phyloP scores from a whole-genome alignment of 2,888 invertebrate genomes.

The Sphaerophoria taeniata region DNA sequence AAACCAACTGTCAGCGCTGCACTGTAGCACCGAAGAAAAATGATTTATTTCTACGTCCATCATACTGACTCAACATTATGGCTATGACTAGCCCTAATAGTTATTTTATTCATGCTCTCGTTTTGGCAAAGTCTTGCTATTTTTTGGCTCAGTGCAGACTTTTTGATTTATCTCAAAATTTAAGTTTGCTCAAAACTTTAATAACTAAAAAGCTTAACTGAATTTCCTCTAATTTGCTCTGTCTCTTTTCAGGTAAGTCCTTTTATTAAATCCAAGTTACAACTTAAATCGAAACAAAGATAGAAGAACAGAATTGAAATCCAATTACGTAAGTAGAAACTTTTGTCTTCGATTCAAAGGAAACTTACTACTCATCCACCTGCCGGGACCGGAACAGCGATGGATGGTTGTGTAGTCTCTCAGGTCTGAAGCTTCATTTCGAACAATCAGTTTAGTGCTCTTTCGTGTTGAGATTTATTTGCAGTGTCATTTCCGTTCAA shows the following conservation, averaged over 20 bases:
- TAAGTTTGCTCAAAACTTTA: background rate
- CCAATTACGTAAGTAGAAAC: slow-evolving; percentile 60
- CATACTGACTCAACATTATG: background rate
- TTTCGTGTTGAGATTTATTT: slow-evolving; percentile 23
- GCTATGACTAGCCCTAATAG: slow-evolving; percentile 6
- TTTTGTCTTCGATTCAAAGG: slow-evolving; percentile 6
- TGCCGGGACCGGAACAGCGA: background rate
- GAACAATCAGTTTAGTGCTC: slow-evolving; percentile 26
- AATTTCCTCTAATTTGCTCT: background rate
- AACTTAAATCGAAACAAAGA: slow-evolving; percentile 1
- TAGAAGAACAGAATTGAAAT: slow-evolving; percentile 2
- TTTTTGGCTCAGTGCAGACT: slow-evolving; percentile 3
- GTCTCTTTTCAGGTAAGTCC: slow-evolving; percentile 65
- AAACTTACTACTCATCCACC: background rate
- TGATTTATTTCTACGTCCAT: slow-evolving; percentile 16
- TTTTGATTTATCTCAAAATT: background rate
- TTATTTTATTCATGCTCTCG: background rate
- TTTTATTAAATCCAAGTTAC: slow-evolving; percentile 27
- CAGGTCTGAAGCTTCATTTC: background rate
- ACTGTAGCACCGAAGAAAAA: background rate
- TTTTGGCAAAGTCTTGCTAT: slow-evolving; percentile 1
- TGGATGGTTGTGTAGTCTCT: background rate
- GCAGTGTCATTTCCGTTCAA: slow-evolving; percentile 42
- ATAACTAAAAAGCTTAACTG: background rate
- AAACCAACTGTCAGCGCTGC: background rate